Conservation (phyloP, 53 echinoderm and acorn worm genomes). For the Echinometra lucunter region DNA sequence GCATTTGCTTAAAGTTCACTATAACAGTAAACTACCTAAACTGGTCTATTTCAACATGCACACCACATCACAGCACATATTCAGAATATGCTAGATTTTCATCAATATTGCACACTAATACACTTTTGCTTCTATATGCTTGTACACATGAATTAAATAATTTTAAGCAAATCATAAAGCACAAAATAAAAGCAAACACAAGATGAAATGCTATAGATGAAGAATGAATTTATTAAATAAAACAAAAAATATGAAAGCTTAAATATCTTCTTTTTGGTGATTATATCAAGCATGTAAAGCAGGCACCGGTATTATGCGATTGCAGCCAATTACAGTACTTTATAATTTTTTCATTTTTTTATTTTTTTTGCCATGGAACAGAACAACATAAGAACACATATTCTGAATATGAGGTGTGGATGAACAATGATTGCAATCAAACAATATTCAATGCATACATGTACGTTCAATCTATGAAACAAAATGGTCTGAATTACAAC, state of each 20-base stretch:
- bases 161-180: background rate
- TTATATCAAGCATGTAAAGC: conserved; percentile 31
- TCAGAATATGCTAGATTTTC: background rate
- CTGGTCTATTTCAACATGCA: background rate
- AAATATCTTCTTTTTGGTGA: background rate
- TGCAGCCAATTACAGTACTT: background rate
- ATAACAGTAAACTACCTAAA: background rate
- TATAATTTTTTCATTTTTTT: background rate
- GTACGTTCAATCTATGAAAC: background rate
- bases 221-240: conserved; percentile 8
- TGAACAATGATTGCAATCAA: background rate
- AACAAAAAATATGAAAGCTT: conserved; percentile 20
- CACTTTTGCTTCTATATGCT: background rate
- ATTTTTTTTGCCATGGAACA: background rate
- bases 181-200: conserved; percentile 34
- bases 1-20: background rate
- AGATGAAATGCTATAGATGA: background rate
- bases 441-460: background rate
- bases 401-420: conserved; percentile 5
- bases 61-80: conserved; percentile 11
- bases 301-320: background rate
- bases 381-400: background rate
- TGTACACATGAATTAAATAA: background rate
- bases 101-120: background rate
- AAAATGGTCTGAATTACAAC: background rate